phyloP scores from a whole-genome alignment of 2,113 vertebrate genomes.

The Neolamprologus caudopunctatus region DNA sequence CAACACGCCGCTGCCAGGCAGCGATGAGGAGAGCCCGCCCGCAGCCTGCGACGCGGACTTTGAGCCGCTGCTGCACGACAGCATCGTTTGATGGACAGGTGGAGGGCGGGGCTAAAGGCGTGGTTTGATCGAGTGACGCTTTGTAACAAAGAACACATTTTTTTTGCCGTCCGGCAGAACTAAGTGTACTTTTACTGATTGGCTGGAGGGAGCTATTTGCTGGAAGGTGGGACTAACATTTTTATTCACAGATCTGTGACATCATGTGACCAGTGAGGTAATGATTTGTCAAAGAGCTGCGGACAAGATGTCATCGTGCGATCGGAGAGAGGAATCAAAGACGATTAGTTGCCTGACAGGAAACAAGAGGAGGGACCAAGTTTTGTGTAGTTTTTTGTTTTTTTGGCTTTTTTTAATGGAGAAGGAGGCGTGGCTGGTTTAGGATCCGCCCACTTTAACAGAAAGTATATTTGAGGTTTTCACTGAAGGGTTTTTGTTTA shows the following conservation, averaged over 20 bases:
- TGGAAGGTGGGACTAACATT: not conserved
- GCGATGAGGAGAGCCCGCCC: constrained; percentile 76
- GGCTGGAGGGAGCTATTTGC: not conserved
- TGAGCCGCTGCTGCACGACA: constrained; percentile 89
- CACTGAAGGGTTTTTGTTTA: not conserved
- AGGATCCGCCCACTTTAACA: not conserved
- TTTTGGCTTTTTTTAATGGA: not conserved
- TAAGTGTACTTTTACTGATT: not conserved
- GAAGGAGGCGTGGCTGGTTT: not conserved
- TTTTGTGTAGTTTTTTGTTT: not conserved
- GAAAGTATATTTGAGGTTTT: not conserved
- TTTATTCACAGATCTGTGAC: not conserved
- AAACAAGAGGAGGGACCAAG: not conserved
- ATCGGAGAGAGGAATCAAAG: not conserved
- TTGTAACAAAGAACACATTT: not conserved
- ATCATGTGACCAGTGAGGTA: not conserved
- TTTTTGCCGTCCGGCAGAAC: not conserved
- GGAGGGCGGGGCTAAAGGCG: not conserved
- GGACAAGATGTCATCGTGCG: not conserved
- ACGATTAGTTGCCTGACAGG: not conserved
- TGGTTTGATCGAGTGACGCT: not conserved
- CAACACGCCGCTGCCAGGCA: constrained; percentile 71
- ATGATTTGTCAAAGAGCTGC: not conserved
- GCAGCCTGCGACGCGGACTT: constrained; percentile 76
- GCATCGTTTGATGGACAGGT: constrained; percentile 75